Evolutionary conservation across 2,888 invertebrate species (phyloP).

Genomic region (Chouioia cunea): DNA sequence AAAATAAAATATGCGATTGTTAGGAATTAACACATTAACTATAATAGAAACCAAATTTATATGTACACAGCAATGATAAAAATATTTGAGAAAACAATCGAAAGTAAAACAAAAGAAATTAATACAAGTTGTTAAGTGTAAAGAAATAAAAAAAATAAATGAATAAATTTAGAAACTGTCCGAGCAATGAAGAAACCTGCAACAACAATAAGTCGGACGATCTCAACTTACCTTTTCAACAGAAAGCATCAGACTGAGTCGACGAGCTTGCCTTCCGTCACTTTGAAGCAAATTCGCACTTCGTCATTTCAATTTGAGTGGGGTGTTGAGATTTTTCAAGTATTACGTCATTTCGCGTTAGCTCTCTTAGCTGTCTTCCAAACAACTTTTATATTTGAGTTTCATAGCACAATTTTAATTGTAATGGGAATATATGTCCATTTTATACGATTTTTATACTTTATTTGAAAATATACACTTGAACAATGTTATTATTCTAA

Average conservation of each 20-base stretch:
- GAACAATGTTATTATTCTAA: too few relatives aligned
- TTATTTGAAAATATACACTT: too few relatives aligned
- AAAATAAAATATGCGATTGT: too few relatives aligned
- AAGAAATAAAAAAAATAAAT: not conserved
- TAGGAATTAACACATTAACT: slow-evolving; percentile 49
- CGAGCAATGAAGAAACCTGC: not conserved
- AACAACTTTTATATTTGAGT: too few relatives aligned
- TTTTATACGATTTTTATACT: too few relatives aligned
- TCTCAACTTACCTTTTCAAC: slow-evolving; percentile 55
- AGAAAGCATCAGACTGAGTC: slow-evolving; percentile 55
- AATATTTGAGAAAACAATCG: not conserved
- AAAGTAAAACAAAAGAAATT: not conserved
- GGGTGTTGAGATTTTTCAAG: slow-evolving; percentile 28
- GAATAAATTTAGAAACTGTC: not conserved
- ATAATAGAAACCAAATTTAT: slow-evolving; percentile 38
- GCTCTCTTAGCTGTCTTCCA: not conserved
- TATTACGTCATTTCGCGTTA: slow-evolving; percentile 33
- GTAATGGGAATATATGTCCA: too few relatives aligned
- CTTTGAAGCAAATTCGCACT: slow-evolving; percentile 19
- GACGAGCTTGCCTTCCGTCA: slow-evolving; percentile 23
- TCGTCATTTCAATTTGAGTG: slow-evolving; percentile 21
- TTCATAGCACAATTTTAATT: too few relatives aligned
- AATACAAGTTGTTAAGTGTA: not conserved
- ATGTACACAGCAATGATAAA: slow-evolving; percentile 16
- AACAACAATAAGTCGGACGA: slow-evolving; percentile 13